These are phyloP conservation scores for Amyelois transitella DNA, from an alignment of 1,140 invertebrate species.

Conservation along the genomic window DNA sequence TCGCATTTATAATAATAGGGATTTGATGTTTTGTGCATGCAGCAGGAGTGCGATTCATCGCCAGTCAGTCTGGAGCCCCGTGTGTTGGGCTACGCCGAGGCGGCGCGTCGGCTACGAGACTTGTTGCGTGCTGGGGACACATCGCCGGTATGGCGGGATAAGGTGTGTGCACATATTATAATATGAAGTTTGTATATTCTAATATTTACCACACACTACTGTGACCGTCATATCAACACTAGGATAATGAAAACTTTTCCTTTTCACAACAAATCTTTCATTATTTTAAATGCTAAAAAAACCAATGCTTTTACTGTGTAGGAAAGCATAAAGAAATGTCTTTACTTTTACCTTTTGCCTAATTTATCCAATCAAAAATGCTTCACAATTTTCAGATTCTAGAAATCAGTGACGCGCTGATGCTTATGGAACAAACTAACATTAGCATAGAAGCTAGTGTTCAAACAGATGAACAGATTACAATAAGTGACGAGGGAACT, in stretches of 20 bases:
- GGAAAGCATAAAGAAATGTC: too few species aligned
- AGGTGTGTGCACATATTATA: not conserved
- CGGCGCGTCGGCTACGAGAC: conserved; percentile 12
- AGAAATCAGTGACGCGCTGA: conserved; percentile 14
- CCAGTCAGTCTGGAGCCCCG: conserved; percentile 23
- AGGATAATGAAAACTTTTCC: too few species aligned
- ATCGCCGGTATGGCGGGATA: not conserved
- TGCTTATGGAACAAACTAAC: conserved; percentile 3
- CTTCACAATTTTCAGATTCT: not conserved
- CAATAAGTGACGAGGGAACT: not conserved
- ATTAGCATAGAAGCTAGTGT: not conserved
- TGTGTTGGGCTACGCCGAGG: conserved; percentile 11
- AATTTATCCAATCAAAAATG: too few species aligned
- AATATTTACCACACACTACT: too few species aligned
- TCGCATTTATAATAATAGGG: too few species aligned
- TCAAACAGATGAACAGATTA: conserved; percentile 12
- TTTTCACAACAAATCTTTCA: too few species aligned
- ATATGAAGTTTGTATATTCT: too few species aligned
- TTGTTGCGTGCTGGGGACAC: not conserved
- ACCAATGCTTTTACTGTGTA: too few species aligned
- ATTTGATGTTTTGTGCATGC: not conserved
- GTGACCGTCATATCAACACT: too few species aligned
- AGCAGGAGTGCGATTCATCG: conserved; percentile 33
- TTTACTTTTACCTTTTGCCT: too few species aligned
- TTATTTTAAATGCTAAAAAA: too few species aligned